Evolutionary conservation across 2,888 invertebrate species (phyloP), one percentile per base, ranked within the genome.

Genomic region (Agrotis clavis): DNA sequence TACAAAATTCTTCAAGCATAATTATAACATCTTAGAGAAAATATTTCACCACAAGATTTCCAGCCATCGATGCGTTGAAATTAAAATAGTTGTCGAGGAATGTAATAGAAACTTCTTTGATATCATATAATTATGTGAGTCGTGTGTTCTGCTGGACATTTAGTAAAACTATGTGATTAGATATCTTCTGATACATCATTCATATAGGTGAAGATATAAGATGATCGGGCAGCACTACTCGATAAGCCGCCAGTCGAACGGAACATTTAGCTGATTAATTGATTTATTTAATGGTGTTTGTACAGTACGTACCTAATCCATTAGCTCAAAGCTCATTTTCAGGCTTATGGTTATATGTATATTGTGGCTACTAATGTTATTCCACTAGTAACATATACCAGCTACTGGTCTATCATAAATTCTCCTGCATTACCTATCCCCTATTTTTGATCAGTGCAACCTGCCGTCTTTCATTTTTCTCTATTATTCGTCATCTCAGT

Each of bases 111-210:
- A 79, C 64, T 41, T 51, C 41, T 41, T 5, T 50, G 41, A 67
- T 51, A 77, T 72, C 72, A 48, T 65, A 77, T 72, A 77, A 79
- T 81, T 72, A 81, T 59, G 53, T 63, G 18, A 13, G 48, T 21
- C 18, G 61, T 41, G 64, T 60, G 47, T 56, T 30, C 16, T 25
- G 1, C 41, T 67, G 57, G 45, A 16, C 51, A 54, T 51, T 61
- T 65, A 18, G 57, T 69, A 71, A 75, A 54, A 75, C 75, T 78
- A 16, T 53, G 70, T 78, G 21, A 70, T 80, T 75, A 77, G 16
- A 21, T 51, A 67, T 35, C 41, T 50, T 25, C 25, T 50, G 57
- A 72, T 72, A 56, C 79, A 79, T 66, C 25, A 61, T 79, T 76
- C 73, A 78, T 76, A 65, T 76, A 65, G 13, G 25, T 35, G 18